Evolutionary conservation across 2,113 vertebrate genomes (phyloP).

Genomic region (Myanophis thanlyinensis): DNA sequence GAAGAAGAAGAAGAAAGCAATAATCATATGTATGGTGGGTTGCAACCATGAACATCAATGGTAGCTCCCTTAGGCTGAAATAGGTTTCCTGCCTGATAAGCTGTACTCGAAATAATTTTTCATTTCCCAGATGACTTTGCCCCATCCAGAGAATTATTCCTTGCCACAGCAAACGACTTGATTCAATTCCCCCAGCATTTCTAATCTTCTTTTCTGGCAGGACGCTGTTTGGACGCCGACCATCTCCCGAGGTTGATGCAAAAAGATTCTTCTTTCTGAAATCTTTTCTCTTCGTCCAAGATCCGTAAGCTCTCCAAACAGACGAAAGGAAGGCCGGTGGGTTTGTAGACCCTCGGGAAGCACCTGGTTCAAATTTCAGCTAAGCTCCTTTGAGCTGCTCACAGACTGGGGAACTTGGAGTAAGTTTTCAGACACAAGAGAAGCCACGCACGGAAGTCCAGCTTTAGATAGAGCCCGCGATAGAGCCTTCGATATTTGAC

Average conservation of each 20-base stretch:
- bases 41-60: neutral
- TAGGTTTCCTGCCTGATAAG: neutral
- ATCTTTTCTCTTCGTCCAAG: conserved; percentile 54
- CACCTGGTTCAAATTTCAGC: conserved; percentile 73
- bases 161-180: neutral
- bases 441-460: conserved; percentile 70
- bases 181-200: neutral
- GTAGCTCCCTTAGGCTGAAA: neutral
- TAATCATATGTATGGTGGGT: neutral
- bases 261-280: conserved; percentile 54
- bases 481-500: conserved; percentile 59
- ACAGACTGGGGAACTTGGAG: conserved; percentile 57
- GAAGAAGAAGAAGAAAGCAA: neutral
- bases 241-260: neutral
- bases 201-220: neutral
- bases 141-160: neutral
- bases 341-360: conserved; percentile 56
- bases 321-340: conserved; percentile 67
- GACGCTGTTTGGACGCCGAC: conserved; percentile 48
- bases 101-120: neutral
- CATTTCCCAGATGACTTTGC: neutral
- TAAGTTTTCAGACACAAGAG: conserved; percentile 63
- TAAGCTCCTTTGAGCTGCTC: conserved; percentile 66
- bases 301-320: conserved; percentile 71
- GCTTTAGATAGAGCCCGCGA: conserved; percentile 71